Evolutionary conservation across 2,888 invertebrate species (phyloP).

Genomic region (Formica aserva): DNA sequence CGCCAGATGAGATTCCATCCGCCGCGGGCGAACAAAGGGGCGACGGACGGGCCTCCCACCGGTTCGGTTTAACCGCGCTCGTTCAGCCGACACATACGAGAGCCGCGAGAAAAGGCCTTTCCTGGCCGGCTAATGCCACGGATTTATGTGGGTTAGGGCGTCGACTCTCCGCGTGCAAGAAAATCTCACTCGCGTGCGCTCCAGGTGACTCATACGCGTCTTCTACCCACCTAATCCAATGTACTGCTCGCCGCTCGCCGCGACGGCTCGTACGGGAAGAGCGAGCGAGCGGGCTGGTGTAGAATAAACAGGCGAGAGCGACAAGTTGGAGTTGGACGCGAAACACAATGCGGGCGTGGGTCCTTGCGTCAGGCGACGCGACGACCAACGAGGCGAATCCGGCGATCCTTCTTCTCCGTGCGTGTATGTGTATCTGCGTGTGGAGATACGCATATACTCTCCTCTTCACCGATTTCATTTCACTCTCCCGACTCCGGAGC

Average conservation of each 20-base stretch:
- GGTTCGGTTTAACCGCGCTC: conserved; percentile 2
- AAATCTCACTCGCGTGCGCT: conserved; percentile 78
- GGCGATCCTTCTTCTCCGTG: conserved; percentile 55
- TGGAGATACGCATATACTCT: not conserved
- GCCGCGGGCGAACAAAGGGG: conserved; percentile 71
- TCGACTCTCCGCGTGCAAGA: conserved; percentile 76
- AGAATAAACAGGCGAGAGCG: conserved; percentile 81
- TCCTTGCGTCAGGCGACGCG: conserved; percentile 72
- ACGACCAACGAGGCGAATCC: conserved; percentile 75
- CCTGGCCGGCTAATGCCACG: conserved; percentile 76
- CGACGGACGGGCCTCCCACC: conserved; percentile 63
- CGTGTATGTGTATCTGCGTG: not conserved
- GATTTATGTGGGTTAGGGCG: conserved; percentile 83
- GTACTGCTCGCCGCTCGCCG: conserved; percentile 66
- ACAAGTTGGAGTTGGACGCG: conserved; percentile 76
- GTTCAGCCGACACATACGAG: conserved; percentile 44
- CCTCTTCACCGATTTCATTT: conserved; percentile 12
- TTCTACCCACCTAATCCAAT: conserved; percentile 83
- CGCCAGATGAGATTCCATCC: conserved; percentile 72
- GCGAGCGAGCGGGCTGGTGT: conserved; percentile 58
- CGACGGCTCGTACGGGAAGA: conserved; percentile 50
- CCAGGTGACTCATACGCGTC: conserved; percentile 80
- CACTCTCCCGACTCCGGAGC: conserved; percentile 19
- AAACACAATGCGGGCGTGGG: conserved; percentile 84
- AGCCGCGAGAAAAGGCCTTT: conserved; percentile 75